Conservation (phyloP, 2,797 vertebrate species). For the Acanthopagrus latus region DNA sequence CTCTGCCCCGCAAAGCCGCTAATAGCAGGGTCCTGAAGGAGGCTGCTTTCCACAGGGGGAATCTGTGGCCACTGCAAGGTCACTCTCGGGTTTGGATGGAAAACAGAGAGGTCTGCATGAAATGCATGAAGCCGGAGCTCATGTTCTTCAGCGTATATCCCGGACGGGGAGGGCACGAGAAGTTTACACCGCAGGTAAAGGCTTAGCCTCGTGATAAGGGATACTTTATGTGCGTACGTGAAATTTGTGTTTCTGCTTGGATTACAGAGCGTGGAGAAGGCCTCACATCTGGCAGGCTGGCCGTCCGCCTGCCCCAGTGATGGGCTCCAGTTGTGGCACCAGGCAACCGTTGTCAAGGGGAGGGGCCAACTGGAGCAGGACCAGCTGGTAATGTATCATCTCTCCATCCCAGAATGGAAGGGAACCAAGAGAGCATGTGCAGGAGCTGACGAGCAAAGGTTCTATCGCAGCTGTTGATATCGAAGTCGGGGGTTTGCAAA, state of each 20-base stretch:
- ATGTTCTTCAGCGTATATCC: conserved; percentile 29
- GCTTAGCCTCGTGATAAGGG: neutral
- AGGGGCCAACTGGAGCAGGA: conserved; percentile 61
- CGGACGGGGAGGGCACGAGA: neutral
- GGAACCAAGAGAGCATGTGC: conserved; percentile 58
- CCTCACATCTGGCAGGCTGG: conserved; percentile 81
- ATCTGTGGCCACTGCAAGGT: conserved; percentile 76
- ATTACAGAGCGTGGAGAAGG: conserved; percentile 57
- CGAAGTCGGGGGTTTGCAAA: neutral
- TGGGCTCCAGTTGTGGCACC: conserved; percentile 80
- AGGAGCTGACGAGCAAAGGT: conserved; percentile 29
- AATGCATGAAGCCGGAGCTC: conserved; percentile 34
- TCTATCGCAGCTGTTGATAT: conserved; percentile 13
- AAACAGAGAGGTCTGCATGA: conserved; percentile 53
- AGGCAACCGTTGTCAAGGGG: conserved; percentile 70
- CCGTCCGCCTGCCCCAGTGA: conserved; percentile 66
- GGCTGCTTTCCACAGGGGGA: conserved; percentile 71
- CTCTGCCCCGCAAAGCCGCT: conserved; percentile 78
- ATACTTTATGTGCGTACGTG: conserved; percentile 35
- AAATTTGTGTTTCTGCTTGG: conserved; percentile 64
- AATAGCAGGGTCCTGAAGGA: conserved; percentile 76
- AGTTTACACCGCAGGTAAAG: conserved; percentile 22
- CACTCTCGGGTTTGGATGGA: conserved; percentile 67
- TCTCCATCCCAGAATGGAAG: conserved; percentile 39
- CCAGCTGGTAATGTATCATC: conserved; percentile 71